Conservation (phyloP, 2,113 vertebrate species). For the Aleadryas rufinucha region DNA sequence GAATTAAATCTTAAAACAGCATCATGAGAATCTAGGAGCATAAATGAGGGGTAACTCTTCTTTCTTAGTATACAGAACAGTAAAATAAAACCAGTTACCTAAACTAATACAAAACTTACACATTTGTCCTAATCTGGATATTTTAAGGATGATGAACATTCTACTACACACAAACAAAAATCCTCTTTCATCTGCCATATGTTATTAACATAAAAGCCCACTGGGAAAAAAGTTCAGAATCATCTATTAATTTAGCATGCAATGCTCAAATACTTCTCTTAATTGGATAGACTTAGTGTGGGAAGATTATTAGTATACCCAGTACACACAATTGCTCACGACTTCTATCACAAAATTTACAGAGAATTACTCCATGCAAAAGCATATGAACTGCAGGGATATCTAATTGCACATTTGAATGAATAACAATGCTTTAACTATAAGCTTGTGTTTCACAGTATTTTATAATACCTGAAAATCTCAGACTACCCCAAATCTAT, state of each 20-base stretch:
- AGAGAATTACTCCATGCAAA: background rate
- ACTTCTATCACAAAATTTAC: background rate
- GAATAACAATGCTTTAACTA: background rate
- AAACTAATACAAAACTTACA: background rate
- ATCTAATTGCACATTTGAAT: background rate
- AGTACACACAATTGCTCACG: background rate
- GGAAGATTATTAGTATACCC: background rate
- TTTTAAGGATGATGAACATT: background rate
- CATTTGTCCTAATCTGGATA: background rate
- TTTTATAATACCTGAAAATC: background rate
- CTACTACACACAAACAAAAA: background rate
- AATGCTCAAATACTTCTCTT: background rate
- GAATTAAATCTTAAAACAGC: constrained; percentile 95
- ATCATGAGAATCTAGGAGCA: constrained; percentile 88
- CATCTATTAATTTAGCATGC: background rate
- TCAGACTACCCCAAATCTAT: background rate
- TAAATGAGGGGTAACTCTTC: constrained; percentile 30
- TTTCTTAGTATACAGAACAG: background rate
- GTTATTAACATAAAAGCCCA: background rate
- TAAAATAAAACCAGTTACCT: background rate
- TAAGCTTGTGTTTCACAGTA: background rate
- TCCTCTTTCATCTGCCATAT: background rate
- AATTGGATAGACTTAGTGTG: background rate
- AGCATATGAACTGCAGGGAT: background rate
- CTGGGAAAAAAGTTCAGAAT: background rate